Base-by-base conservation (phyloP, 2,797 vertebrate species). In the Rachycentron canadum region DNA sequence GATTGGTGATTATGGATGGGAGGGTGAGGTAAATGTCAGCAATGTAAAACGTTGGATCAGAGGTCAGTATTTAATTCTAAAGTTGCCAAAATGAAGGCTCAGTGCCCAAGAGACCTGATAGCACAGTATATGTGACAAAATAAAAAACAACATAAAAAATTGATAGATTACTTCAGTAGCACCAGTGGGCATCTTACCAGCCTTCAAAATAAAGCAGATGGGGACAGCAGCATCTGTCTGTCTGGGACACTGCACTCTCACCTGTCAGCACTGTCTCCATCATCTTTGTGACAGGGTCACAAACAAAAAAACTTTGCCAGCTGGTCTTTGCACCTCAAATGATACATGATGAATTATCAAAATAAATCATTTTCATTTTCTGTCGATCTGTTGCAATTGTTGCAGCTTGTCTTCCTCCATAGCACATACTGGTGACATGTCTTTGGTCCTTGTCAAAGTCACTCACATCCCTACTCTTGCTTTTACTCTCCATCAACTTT, bases 271-370 rank as follows among this genome's bases (percentile, higher is more conserved):
- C 26, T 19, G 21, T 64, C 25, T 14, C 30, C 21, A 43, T 21
- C 28, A 62, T 75, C 6, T 21, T 5, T 52, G 26, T 60, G 68
- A 36, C 82, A 59, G 19, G 38, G 28, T 25, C 58, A 36, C 4
- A 49, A 23, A 58, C 58, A 25, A 9, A 9, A 66, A 40, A 16
- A 11, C 25, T 49, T 47, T 43, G n/a, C 53, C 21, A 19, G 34
- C 43, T 76, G 26, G 74, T 83, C 28, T 57, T 69, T 53, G 34
- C 28, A 50, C n/a, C 32, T 47, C 8, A 25, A 50, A 13, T 50
- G 16, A 45, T 45, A 45, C 19, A 45, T 45, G 16, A 45, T 8
- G 16, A 45, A 19, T 19, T 6, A 45, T 45, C 5, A 17, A 19
- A 45, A 50, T 50, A 50, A n/a, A 13, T 50, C 2, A 21, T 47